phyloP scores from a whole-genome alignment of 1,140 invertebrate species.

The Tetramorium alpestre region DNA sequence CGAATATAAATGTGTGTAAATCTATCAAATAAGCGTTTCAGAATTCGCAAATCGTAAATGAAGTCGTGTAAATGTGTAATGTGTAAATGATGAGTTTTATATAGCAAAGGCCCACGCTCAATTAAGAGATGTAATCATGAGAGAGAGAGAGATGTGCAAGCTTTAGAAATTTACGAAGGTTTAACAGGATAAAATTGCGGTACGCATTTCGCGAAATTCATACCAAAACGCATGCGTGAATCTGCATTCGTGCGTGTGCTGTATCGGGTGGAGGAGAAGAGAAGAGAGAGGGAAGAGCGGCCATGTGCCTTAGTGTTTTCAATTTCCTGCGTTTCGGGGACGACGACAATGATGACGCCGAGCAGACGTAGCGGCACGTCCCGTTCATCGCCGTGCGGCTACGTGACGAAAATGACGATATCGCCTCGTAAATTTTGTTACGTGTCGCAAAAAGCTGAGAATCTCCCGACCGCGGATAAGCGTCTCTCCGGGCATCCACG shows the following conservation, averaged over 20 bases:
- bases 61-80: background rate
- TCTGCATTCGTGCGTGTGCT: slow-evolving; percentile 20
- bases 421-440: slow-evolving; percentile 44
- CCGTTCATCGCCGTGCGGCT: slow-evolving; percentile 46
- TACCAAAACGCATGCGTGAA: slow-evolving; percentile 9
- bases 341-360: slow-evolving; percentile 13
- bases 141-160: no score
- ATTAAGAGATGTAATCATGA: slow-evolving; percentile 30
- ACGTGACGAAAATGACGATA: slow-evolving; percentile 51
- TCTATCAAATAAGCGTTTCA: slow-evolving; percentile 4
- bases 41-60: background rate
- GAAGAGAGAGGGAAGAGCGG: background rate
- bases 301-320: slow-evolving; percentile 37
- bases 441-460: slow-evolving; percentile 43
- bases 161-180: background rate
- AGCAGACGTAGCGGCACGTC: slow-evolving; percentile 36
- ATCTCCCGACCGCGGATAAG: slow-evolving; percentile 13
- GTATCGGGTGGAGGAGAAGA: background rate
- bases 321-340: slow-evolving; percentile 42
- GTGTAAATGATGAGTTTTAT: background rate
- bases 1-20: background rate
- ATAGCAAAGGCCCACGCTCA: background rate
- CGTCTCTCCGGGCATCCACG: background rate
- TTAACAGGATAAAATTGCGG: slow-evolving; percentile 16
- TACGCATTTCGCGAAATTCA: background rate